Evolutionary conservation across 2,888 invertebrate genomes (phyloP), one percentile per base, ranked within the genome.

Genomic region (Nymphalis polychloros): DNA sequence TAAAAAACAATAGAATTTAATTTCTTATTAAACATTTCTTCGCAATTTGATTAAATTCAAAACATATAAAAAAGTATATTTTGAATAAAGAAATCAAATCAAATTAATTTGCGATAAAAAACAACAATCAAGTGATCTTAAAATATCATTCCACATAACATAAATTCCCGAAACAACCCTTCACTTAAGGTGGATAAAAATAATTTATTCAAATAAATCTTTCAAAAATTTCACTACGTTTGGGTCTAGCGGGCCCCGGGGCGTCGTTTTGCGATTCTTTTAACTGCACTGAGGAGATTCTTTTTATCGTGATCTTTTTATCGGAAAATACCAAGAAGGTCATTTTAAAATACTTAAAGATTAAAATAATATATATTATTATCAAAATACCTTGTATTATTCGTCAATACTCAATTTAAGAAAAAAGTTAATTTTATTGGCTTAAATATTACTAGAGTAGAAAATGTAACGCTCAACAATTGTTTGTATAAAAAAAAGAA

Each of bases 201-300:
- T 92, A 89, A 92, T 92, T 91, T 92, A 92, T 92, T 91, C 88
- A 88, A 85, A 92, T 92, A 92, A 92, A 92, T 92, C 91, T 88
- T 79, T 75, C 72, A 80, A 84, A 81, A 86, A 87, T 87, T 87
- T 86, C 84, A 81, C 81, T 82, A 81, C 80, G 79, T 75, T 76
- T 76, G 77, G 76, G 74, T 81, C 75, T 82, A 87, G 80, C 75
- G 82, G 84, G 81, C 92, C 91, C 92, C 76, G 70, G 92, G 90
- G 92, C 79, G 81, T 84, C 84, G 84, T 90, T 88, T 72, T 69
- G 79, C 81, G 75, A 81, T 90, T 89, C 87, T 90, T 90, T 87
- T 87, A 87, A 90, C 81, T 86, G 86, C 83, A 83, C 82, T 82
- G 73, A 85, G 75, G 84, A 87, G 85, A 75, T 76, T 80, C 80